These are phyloP conservation scores for Entomyzon cyanotis DNA, from an alignment of 2,113 vertebrate genomes.

Conservation along the genomic window DNA sequence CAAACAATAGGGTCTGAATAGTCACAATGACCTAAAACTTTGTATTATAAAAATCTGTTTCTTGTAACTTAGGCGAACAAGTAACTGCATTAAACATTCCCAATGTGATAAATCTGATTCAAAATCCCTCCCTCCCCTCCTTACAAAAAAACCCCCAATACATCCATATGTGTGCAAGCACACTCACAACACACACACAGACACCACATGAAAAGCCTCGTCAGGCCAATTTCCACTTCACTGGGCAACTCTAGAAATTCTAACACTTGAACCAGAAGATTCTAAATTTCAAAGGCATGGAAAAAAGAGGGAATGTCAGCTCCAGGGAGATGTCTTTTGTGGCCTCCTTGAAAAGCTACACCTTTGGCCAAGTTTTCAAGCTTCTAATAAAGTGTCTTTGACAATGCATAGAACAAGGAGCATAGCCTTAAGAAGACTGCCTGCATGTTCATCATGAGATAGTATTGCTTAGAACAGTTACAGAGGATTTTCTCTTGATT, in stretches of 20 bases:
- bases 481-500: not conserved
- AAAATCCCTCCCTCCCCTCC: not conserved
- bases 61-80: not conserved
- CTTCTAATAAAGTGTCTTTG: not conserved
- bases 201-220: not conserved
- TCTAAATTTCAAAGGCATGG: not conserved
- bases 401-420: not conserved
- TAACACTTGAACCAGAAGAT: not conserved
- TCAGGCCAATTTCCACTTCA: not conserved
- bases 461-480: not conserved
- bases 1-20: not conserved
- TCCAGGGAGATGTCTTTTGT: not conserved
- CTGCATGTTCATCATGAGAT: not conserved
- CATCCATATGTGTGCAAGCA: not conserved
- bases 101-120: not conserved
- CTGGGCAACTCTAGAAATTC: not conserved
- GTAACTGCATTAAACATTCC: not conserved
- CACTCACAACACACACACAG: not conserved
- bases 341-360: conserved; percentile 1
- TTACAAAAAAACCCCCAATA: not conserved
- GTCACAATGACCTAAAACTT: not conserved
- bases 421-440: not conserved
- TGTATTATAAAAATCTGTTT: not conserved
- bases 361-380: not conserved
- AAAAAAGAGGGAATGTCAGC: not conserved